These are phyloP conservation scores for Peromyscus eremicus DNA, from an alignment of 2,797 vertebrate genomes.

Conservation along the genomic window DNA sequence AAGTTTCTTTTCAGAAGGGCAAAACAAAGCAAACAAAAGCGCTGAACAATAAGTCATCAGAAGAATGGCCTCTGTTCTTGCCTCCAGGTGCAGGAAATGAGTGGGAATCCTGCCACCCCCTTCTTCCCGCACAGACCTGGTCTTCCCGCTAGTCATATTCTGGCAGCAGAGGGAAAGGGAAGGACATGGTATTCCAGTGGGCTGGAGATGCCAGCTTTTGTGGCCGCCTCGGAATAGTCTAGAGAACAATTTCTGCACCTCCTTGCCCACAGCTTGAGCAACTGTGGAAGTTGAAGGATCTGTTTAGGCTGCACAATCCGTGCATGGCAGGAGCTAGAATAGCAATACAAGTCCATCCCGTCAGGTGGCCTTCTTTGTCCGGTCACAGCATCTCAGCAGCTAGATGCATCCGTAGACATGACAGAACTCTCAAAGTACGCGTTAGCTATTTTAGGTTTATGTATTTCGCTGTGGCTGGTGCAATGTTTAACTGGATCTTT, in stretches of 20 bases:
- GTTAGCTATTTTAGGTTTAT: background rate
- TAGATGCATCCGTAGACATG: background rate
- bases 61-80: constrained; percentile 59
- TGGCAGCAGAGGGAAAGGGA: background rate
- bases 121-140: background rate
- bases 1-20: constrained; percentile 44
- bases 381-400: background rate
- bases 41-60: constrained; percentile 64
- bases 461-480: background rate
- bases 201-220: background rate
- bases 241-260: background rate
- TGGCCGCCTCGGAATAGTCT: background rate
- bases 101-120: constrained; percentile 30
- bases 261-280: background rate
- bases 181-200: accelerated
- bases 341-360: accelerated
- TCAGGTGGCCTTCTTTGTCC: background rate
- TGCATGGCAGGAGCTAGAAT: background rate
- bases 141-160: background rate
- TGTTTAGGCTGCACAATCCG: background rate
- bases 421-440: background rate
- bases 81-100: constrained; percentile 74
- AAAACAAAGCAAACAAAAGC: constrained; percentile 57
- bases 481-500: background rate
- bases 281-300: background rate